Percentiles rank a stretch among this genome's conserved stretches.
Conservation (phyloP, 2,113 vertebrate genomes). For the Zosterops pallidus region DNA sequence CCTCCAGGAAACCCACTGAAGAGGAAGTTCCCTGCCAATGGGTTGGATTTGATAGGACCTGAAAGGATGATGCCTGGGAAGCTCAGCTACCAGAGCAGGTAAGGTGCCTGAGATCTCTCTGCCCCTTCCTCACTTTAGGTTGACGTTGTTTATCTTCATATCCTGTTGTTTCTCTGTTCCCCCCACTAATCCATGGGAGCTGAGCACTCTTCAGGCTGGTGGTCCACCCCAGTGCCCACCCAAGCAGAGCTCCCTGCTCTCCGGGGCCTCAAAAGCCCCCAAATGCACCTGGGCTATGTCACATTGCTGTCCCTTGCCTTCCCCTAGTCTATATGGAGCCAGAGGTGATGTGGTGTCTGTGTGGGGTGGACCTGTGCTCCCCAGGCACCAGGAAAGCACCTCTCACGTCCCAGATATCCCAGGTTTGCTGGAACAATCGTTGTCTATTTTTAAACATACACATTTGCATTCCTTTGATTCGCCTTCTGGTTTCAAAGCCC, state of each 20-base stretch:
- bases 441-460: conserved; percentile 22
- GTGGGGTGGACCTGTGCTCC: neutral
- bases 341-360: neutral
- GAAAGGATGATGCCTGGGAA: conserved; percentile 51
- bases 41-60: conserved; percentile 68
- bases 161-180: neutral
- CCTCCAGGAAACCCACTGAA: conserved; percentile 54
- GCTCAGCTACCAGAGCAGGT: conserved; percentile 70
- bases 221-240: neutral
- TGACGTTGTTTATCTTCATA: neutral
- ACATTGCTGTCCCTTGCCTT: neutral
- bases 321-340: neutral
- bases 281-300: neutral
- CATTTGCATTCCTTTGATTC: conserved; percentile 48
- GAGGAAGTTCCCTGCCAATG: conserved; percentile 75
- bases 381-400: neutral
- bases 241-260: neutral
- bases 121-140: neutral
- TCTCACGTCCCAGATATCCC: neutral
- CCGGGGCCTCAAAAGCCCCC: neutral
- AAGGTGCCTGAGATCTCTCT: neutral
- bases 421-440: neutral
- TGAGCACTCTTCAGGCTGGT: neutral
- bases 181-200: neutral
- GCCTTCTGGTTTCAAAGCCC: conserved; percentile 50